phyloP scores from a whole-genome alignment of 2,888 invertebrate species.

The Apamea sordens region DNA sequence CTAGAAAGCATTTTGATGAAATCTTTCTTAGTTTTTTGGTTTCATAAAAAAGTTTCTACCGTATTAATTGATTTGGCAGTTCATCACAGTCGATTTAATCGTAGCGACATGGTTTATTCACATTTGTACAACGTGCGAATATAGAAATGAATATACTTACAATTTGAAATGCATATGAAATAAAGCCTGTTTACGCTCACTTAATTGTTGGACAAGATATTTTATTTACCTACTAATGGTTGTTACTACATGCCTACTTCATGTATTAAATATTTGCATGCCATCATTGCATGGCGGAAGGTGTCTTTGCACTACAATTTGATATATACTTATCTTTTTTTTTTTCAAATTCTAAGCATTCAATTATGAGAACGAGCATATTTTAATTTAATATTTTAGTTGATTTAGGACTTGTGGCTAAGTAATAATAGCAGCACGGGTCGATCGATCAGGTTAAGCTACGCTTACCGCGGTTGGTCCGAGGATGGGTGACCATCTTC shows the following conservation, averaged over 20 bases:
- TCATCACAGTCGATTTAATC: neutral
- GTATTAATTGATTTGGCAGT: neutral
- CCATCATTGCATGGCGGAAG: too few relatives aligned
- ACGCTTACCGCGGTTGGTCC: too few relatives aligned
- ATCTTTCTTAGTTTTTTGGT: neutral
- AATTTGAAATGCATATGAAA: neutral
- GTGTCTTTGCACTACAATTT: too few relatives aligned
- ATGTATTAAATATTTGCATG: too few relatives aligned
- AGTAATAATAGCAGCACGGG: too few relatives aligned
- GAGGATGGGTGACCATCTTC: too few relatives aligned
- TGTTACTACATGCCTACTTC: too few relatives aligned
- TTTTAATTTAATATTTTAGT: neutral
- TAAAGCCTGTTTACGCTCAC: too few relatives aligned
- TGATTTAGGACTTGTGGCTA: neutral
- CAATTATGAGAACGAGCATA: neutral
- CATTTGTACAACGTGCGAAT: neutral
- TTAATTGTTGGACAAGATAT: neutral
- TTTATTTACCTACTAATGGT: neutral
- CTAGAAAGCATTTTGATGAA: neutral
- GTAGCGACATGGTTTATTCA: neutral
- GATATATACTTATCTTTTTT: too few relatives aligned
- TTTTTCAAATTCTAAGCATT: neutral
- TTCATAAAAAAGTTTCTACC: neutral
- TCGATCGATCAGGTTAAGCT: too few relatives aligned
- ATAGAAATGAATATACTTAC: neutral